Percentiles rank a stretch among this genome's conserved stretches.
These are phyloP conservation scores for Ovis canadensis DNA, from an alignment of 2,113 vertebrate species.

Conservation along the genomic window DNA sequence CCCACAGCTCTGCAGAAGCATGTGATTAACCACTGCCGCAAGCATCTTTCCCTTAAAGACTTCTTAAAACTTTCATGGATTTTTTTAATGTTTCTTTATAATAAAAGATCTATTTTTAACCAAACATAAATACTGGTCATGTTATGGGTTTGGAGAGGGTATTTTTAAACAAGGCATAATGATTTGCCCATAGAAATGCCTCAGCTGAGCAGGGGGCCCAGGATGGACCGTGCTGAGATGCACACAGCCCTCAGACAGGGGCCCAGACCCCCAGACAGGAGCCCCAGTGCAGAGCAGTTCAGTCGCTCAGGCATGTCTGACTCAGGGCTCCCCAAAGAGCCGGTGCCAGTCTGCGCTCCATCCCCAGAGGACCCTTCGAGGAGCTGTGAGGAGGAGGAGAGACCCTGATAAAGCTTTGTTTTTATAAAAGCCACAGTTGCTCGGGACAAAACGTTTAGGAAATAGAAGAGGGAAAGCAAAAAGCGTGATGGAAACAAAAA, in stretches of 20 bases:
- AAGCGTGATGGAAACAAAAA: neutral
- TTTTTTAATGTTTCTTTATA: neutral
- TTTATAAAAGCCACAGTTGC: neutral
- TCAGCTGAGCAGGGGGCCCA: neutral
- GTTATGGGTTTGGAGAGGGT: neutral
- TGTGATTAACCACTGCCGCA: neutral
- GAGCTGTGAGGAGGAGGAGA: neutral
- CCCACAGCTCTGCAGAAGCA: neutral
- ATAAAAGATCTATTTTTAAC: slow-evolving; percentile 30
- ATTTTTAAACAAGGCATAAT: neutral
- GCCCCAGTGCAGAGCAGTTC: accelerated
- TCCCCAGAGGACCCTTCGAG: no score
- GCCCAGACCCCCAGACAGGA: neutral
- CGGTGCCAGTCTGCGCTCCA: neutral
- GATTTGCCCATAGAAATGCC: neutral
- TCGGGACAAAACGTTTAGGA: neutral
- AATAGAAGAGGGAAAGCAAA: neutral
- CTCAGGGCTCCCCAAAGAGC: neutral
- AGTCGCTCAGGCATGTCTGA: no score
- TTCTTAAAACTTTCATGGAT: neutral
- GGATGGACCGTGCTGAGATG: accelerated
- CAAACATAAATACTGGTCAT: neutral
- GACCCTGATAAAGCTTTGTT: neutral
- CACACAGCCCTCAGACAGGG: accelerated
- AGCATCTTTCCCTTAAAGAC: neutral